Percentiles rank a stretch among this genome's conserved stretches.
Conservation (phyloP, 2,113 vertebrate species). For the Amphiprion percula region DNA sequence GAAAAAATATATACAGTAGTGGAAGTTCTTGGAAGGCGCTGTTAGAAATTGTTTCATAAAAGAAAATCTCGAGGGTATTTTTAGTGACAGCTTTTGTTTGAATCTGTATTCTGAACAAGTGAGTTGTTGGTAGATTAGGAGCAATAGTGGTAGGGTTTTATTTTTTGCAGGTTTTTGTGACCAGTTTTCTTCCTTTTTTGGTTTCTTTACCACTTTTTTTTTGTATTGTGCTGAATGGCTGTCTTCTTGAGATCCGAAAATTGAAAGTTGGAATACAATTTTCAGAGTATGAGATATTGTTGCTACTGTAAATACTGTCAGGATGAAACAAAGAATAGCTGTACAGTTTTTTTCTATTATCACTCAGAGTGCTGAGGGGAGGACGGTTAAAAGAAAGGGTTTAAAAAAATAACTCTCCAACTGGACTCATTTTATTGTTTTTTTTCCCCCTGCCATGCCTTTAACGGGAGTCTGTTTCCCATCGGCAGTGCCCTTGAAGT, state of each 20-base stretch:
- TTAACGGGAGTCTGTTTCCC: slow-evolving; percentile 61
- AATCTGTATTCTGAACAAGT: slow-evolving; percentile 86
- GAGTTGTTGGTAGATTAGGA: slow-evolving; percentile 92
- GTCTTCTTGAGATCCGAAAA: slow-evolving; percentile 70
- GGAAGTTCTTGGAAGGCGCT: slow-evolving; percentile 83
- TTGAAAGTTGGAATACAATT: slow-evolving; percentile 65
- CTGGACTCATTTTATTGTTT: background rate
- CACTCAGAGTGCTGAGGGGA: slow-evolving; percentile 38
- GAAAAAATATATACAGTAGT: slow-evolving; percentile 56
- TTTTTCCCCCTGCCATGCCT: slow-evolving; percentile 51
- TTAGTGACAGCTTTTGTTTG: slow-evolving; percentile 90
- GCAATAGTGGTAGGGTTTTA: slow-evolving; percentile 80
- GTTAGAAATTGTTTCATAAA: slow-evolving; percentile 92
- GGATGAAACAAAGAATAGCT: slow-evolving; percentile 82
- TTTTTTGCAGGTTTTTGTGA: slow-evolving; percentile 83
- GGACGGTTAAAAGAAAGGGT: slow-evolving; percentile 32
- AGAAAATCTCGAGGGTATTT: slow-evolving; percentile 80
- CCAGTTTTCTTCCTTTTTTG: slow-evolving; percentile 76
- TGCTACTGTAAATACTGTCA: slow-evolving; percentile 86
- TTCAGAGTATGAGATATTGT: slow-evolving; percentile 78
- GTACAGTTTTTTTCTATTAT: slow-evolving; percentile 74
- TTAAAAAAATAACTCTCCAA: slow-evolving; percentile 21
- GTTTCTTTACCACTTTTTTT: slow-evolving; percentile 85
- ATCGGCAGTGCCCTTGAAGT: slow-evolving; percentile 65
- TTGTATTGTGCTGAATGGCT: slow-evolving; percentile 64